Evolutionary conservation across 1,140 invertebrate species (phyloP).

Genomic region (Cryptotermes secundus): DNA sequence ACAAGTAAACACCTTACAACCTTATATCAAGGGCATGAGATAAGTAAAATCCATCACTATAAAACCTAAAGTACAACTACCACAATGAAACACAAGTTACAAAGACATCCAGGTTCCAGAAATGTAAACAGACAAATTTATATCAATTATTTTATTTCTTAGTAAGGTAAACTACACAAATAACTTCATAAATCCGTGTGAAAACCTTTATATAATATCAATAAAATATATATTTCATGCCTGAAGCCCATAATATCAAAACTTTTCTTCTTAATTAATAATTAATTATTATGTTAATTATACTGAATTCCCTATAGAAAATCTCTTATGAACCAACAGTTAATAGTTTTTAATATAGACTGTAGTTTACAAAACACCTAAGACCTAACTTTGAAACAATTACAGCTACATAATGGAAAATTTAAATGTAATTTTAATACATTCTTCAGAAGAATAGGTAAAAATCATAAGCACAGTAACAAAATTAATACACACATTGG

Average conservation of each 20-base stretch:
- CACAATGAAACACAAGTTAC: too few relatives aligned
- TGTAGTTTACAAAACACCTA: background rate
- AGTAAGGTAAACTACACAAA: slow-evolving; percentile 11
- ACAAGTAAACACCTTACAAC: too few relatives aligned
- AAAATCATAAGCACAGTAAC: background rate
- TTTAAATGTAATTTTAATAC: background rate
- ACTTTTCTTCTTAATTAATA: background rate
- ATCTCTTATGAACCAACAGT: background rate
- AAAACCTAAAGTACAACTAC: too few relatives aligned
- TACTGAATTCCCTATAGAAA: background rate
- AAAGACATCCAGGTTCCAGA: background rate
- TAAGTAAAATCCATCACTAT: too few relatives aligned
- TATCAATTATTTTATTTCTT: background rate
- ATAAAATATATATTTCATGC: slow-evolving; percentile 18
- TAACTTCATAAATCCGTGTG: background rate
- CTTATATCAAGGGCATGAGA: too few relatives aligned
- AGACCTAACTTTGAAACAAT: background rate
- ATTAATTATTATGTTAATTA: background rate
- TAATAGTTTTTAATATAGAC: background rate
- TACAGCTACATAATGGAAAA: background rate
- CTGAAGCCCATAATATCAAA: slow-evolving; percentile 12
- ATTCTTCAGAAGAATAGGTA: background rate
- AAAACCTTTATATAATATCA: slow-evolving; percentile 11
- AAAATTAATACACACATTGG: background rate
- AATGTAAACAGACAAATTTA: background rate